Base-by-base conservation (phyloP, 1,140 invertebrate genomes). In the Caenorhabditis brenneri region DNA sequence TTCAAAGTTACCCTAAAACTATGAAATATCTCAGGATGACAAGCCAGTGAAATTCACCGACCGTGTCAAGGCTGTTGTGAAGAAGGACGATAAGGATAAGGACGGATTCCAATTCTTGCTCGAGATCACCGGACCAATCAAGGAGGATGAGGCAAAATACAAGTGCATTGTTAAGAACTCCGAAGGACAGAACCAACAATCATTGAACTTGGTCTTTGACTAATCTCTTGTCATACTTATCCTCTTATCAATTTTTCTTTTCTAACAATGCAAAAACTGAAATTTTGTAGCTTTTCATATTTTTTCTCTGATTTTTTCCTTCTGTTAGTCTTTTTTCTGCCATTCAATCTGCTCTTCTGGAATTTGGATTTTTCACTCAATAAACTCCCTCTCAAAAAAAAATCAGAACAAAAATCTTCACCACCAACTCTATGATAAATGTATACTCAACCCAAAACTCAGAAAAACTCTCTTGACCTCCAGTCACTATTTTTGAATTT, bases 121-220 rank as follows among this genome's bases (percentile, higher is more conserved):
- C 16, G 89, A 90, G 84, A 90, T 90, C 82, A 86, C 81, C 69
- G 88, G 87, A 46, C 89, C 89, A 27, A 42, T 84, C 48, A 91
- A 90, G 82, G 90, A 91, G 7, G 89, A 90, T 53, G 88, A 90
- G 80, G 89, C 89, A 10, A 90, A 90, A 81, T 88, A 88, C 88
- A 89, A 89, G 81, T 88, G 87, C 79, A 51, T 89, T 78, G 87
- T 90, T 3, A 90, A 90, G 78, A 89, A 89, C 82, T 84, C 85
- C 27, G 88, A 89, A 74, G 88, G 88, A 29, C 83, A 86, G 27
- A 89, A 89, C 80, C 87, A 90, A 51, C 88, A 89, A 83, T 84
- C 89, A 19, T 85, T 89, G 27, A 89, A 90, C 80, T 83, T 89
- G 49, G 86, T 86, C 46, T 89, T 89, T 69, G 88, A 89, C 49